Evolutionary conservation across 2,888 invertebrate genomes (phyloP).

Genomic region (Herminia tarsipennalis): DNA sequence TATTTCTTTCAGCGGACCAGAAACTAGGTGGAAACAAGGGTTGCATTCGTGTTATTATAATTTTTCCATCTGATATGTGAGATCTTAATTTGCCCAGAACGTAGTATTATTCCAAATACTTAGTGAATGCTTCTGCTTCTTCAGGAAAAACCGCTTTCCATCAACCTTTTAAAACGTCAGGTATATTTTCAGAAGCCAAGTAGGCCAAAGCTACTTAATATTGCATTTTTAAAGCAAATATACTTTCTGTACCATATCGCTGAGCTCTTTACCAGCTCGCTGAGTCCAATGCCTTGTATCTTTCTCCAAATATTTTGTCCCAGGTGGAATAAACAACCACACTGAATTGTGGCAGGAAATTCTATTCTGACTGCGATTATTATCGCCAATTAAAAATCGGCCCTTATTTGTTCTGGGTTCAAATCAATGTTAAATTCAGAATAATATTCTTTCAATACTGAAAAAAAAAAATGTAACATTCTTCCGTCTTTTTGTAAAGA

Average conservation of each 20-base stretch:
- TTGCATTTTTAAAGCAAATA: background rate
- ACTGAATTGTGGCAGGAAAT: slow-evolving; percentile 8
- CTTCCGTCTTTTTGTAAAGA: no score
- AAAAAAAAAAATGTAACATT: no score
- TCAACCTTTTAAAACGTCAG: background rate
- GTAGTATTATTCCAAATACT: background rate
- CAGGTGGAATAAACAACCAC: slow-evolving; percentile 2
- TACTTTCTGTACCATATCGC: background rate
- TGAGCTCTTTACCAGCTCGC: background rate
- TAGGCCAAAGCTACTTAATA: background rate
- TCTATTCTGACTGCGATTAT: slow-evolving; percentile 8
- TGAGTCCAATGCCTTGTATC: background rate
- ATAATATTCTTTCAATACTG: no score
- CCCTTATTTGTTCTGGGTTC: no score
- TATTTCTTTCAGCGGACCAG: background rate
- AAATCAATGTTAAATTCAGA: no score
- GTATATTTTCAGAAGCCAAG: background rate
- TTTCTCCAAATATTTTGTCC: slow-evolving; percentile 7
- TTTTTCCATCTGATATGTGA: background rate
- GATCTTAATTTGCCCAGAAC: no score
- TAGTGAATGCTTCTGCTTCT: background rate
- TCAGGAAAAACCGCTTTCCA: background rate
- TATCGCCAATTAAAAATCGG: slow-evolving; percentile 10
- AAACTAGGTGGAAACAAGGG: slow-evolving; percentile 3
- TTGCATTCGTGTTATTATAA: background rate